phyloP scores from a whole-genome alignment of 2,113 vertebrate species.

The Jaculus jaculus region DNA sequence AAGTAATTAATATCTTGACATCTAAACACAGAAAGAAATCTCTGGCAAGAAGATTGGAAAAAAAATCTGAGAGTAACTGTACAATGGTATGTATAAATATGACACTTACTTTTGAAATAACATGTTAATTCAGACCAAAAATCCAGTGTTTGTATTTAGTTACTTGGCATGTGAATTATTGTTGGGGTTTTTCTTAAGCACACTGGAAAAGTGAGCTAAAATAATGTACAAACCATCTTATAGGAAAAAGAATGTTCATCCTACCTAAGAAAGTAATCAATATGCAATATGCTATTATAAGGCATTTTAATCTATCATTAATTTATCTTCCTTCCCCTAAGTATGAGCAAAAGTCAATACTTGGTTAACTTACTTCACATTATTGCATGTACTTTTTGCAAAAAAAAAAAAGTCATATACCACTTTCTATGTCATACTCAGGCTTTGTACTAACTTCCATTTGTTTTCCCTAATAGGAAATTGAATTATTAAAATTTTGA shows the following conservation, averaged over 20 bases:
- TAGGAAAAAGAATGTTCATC: slow-evolving; percentile 3
- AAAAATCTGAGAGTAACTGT: background rate
- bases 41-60: background rate
- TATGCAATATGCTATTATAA: background rate
- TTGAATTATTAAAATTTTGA: background rate
- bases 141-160: background rate
- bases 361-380: slow-evolving; percentile 41
- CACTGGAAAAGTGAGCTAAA: slow-evolving; percentile 37
- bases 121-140: background rate
- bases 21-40: background rate
- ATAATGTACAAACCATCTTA: background rate
- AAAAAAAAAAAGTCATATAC: background rate
- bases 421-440: background rate
- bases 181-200: background rate
- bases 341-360: slow-evolving; percentile 27
- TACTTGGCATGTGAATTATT: background rate
- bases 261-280: slow-evolving; percentile 26
- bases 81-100: background rate
- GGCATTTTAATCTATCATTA: slow-evolving; percentile 8
- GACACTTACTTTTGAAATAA: slow-evolving; percentile 4
- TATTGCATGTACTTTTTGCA: background rate
- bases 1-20: slow-evolving; percentile 63
- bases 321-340: background rate
- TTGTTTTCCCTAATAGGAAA: background rate
- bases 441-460: background rate